Base-by-base conservation (phyloP, 1,140 invertebrate species). In the Drosophila ohnishii region DNA sequence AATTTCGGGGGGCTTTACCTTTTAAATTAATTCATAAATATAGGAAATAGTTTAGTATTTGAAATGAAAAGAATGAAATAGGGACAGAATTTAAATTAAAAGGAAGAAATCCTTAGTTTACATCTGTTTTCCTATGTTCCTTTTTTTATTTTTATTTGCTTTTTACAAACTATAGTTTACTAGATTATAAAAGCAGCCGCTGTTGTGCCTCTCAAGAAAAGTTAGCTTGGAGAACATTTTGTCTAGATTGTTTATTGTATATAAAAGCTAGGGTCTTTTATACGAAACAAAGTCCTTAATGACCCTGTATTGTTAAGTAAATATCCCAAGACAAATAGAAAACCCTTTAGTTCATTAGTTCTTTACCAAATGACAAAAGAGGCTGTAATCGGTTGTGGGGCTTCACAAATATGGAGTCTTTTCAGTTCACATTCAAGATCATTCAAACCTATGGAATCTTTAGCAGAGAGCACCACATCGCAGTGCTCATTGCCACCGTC, bases 401-500 rank as follows among this genome's bases (percentile, higher is more conserved):
- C 50, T 5, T 53, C 50, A 35, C 50, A 53, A 22, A 53, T 53
- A 14, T 35, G 9, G 4, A 53, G 50, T 35, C 50, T 53, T 19
- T 53, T 53, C 7, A 53, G 34, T 53, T 35, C 32, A 11, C 50
- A 53, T 22, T 53, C 50, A 22, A 53, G 50, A 53, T 53, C 50
- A 53, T 53, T 53, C 50, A 53, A 9, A 1, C 50, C 50, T 53
- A 53, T 53, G 11, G 50, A 34, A 19, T 35, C 16, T 19, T 35
- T 35, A 5, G 32, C 16, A 35, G 32, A 22, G 4, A 35, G 34
- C 7, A 53, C 50, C 32, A 53, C 50, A 53, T 53, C 50, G 50
- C 50, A 53, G n/a, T 53, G 50, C 14, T 53, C 50, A 53, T 58
- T 47, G 19, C 56, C 37, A 13, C 37, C 40, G 13, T 45, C 56